Evolutionary conservation across 2,888 invertebrate genomes (phyloP), one percentile per base, ranked within the genome.

Genomic region (Oscheius sp.): DNA sequence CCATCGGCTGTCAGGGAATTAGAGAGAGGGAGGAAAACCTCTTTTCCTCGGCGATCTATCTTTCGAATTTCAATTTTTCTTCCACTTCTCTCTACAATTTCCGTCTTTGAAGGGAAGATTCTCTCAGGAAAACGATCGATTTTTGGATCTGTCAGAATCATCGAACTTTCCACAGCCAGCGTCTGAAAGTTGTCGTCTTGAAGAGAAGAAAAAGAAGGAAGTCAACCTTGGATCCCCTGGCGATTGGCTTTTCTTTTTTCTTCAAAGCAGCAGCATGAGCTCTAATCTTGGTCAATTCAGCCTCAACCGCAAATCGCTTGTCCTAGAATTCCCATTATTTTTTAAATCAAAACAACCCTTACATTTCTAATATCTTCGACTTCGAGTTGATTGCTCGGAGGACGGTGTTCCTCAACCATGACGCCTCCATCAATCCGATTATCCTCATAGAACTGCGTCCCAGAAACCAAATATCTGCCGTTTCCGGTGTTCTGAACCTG

Each of bases 221-320:
- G 10, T 45, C 17, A 1, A 61, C 61, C 45, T 61, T 61, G 17
- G 61, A 27, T 29, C 42, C 61, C n/a, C 42, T 25, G 10, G 61
- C 27, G 15, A 61, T 6, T 3, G 61, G 61, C 17, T 31, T 23
- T 8, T 45, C 61, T 3, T 29, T 17, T 27, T 42, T 23, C 46
- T 45, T 61, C 27, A 61, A 10, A 6, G 25, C 27, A 1, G 61
- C 61, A 3, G 61, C 61, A 45, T 61, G 61, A 0, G 61, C 46
- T 27, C 31, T 61, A 27, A 61, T 61, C 10, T 31, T 61, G 20
- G 61, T 61, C 29, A 61, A 17, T 20, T 61, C 61, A 5, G 61
- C 61, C 61, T 61, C 61, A 4, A 61, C 27, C n/a, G 45, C 61
- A 20, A 29, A 61, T 61, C 61, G 39, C 20, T 39, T 39, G 45